These are phyloP conservation scores for Tringa solitaria DNA, from an alignment of 2,113 vertebrate species.

Conservation along the genomic window DNA sequence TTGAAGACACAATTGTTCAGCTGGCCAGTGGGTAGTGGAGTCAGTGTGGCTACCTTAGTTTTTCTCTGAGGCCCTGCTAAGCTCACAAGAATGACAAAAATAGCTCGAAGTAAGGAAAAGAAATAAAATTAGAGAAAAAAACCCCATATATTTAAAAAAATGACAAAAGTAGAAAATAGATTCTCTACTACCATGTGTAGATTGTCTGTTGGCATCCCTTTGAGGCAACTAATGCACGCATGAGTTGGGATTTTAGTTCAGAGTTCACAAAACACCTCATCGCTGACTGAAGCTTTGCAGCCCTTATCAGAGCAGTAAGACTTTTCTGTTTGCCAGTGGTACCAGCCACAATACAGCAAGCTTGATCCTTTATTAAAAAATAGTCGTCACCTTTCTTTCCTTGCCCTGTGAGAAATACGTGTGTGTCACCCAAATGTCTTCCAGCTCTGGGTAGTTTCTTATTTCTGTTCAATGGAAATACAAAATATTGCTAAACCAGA, in stretches of 20 bases:
- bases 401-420: neutral
- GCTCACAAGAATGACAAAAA: neutral
- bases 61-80: neutral
- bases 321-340: neutral
- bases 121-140: neutral
- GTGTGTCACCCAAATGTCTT: neutral
- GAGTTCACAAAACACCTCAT: neutral
- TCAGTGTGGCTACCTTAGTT: neutral
- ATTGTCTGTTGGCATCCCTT: neutral
- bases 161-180: neutral
- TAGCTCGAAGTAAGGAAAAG: neutral
- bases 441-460: neutral
- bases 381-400: neutral
- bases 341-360: neutral
- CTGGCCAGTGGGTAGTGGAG: neutral
- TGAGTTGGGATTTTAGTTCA: neutral
- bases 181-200: neutral
- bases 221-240: neutral
- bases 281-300: neutral
- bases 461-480: neutral
- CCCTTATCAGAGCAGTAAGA: neutral
- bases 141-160: neutral
- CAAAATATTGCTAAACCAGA: neutral
- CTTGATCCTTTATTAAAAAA: neutral
- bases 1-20: neutral